Conservation (phyloP, 1,140 invertebrate genomes). For the Euwallacea similis region DNA sequence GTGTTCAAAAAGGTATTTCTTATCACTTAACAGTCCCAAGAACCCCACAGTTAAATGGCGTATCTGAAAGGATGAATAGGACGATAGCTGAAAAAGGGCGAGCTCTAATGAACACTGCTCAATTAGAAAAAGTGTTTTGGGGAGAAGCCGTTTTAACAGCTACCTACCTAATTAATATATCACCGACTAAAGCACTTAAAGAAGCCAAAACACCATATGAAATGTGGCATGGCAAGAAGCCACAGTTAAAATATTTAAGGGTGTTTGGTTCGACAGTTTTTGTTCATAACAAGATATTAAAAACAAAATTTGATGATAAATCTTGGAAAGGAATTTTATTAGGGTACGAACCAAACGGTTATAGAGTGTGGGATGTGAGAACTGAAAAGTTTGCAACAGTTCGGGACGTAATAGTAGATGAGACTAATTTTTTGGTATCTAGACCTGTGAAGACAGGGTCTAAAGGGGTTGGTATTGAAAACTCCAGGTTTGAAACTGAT, state of each 20-base stretch:
- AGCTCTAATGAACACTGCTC: constrained; percentile 50
- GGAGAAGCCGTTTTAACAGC: constrained; percentile 52
- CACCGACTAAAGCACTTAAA: constrained; percentile 47
- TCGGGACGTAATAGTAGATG: constrained; percentile 9
- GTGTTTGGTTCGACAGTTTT: no score
- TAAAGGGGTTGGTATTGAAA: no score
- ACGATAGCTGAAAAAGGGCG: constrained; percentile 55
- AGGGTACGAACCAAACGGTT: no score
- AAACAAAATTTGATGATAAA: no score
- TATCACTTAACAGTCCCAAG: constrained; percentile 55
- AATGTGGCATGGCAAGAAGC: constrained; percentile 50
- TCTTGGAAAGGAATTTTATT: no score
- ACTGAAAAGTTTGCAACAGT: neutral
- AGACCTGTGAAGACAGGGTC: constrained; percentile 5
- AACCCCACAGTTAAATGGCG: constrained; percentile 58
- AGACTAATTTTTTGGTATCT: constrained; percentile 6
- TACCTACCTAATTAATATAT: constrained; percentile 51
- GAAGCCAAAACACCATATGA: constrained; percentile 54
- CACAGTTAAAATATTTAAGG: neutral
- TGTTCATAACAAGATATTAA: no score
- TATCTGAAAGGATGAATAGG: constrained; percentile 56
- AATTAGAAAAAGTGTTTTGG: constrained; percentile 50
- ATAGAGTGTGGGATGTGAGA: neutral
- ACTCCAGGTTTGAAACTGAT: no score
- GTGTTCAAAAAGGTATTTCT: constrained; percentile 54